These are phyloP conservation scores for Ichneumon xanthorius DNA, from an alignment of 2,888 invertebrate species.

Conservation along the genomic window DNA sequence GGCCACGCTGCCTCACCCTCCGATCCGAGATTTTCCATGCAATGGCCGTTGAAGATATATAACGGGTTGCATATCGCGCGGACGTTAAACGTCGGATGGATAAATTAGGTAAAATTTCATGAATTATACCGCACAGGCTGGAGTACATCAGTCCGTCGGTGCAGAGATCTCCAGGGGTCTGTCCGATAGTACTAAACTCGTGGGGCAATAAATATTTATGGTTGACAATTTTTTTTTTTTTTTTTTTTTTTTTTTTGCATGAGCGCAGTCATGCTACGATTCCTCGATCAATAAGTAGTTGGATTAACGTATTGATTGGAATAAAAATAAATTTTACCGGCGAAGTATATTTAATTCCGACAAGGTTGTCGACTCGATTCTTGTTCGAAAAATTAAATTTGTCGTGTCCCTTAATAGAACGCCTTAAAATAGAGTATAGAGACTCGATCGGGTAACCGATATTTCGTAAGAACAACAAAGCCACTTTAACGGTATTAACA, in stretches of 20 bases:
- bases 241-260: background rate
- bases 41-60: background rate
- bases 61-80: background rate
- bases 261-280: too few relatives aligned
- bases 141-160: background rate
- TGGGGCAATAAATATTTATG: background rate
- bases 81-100: conserved; percentile 11
- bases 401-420: too few relatives aligned
- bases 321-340: too few relatives aligned
- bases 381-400: too few relatives aligned
- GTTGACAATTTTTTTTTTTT: background rate
- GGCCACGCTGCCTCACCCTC: background rate
- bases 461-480: too few relatives aligned
- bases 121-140: background rate
- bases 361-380: too few relatives aligned
- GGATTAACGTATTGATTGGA: too few relatives aligned
- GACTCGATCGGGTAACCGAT: too few relatives aligned
- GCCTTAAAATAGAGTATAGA: too few relatives aligned
- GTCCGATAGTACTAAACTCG: background rate
- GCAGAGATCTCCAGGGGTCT: background rate
- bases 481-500: too few relatives aligned
- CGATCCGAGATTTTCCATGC: background rate
- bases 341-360: too few relatives aligned
- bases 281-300: too few relatives aligned
- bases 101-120: conserved; percentile 16